These are phyloP conservation scores for Palythoa grandis DNA, from an alignment of 92 coral and sea anemone genomes.

Conservation along the genomic window DNA sequence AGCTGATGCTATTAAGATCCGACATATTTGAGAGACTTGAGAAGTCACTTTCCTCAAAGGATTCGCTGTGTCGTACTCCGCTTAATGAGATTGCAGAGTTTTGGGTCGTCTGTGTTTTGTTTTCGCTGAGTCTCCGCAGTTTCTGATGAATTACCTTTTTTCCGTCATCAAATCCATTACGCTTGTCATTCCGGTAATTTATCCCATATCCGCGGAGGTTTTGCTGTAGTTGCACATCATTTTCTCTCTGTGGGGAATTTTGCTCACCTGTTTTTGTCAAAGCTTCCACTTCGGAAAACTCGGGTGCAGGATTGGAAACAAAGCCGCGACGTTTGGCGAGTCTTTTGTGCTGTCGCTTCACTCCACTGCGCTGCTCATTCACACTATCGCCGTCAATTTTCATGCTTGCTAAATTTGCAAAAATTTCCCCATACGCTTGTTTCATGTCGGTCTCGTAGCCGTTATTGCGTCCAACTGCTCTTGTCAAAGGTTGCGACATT, in stretches of 20 bases:
- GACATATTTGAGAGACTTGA: background rate
- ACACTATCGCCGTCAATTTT: background rate
- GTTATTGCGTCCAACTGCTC: background rate
- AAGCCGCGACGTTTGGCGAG: constrained; percentile 42
- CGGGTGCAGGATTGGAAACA: background rate
- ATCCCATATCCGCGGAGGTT: background rate
- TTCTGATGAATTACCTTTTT: constrained; percentile 26
- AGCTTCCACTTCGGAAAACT: background rate
- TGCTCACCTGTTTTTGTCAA: background rate
- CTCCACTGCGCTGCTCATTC: constrained; percentile 15
- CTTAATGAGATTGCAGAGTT: constrained; percentile 9
- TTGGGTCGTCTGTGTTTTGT: background rate
- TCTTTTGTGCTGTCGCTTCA: constrained; percentile 32
- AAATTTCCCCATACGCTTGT: constrained; percentile 62
- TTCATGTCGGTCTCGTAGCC: constrained; percentile 48
- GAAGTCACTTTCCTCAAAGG: background rate
- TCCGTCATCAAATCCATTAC: background rate
- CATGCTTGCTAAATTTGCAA: constrained; percentile 50
- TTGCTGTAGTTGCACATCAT: background rate
- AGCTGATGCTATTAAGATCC: constrained; percentile 5
- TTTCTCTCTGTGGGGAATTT: background rate
- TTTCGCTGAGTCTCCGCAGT: constrained; percentile 34
- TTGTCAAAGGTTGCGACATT: constrained; percentile 35
- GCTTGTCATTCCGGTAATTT: background rate
- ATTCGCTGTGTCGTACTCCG: background rate